These are phyloP conservation scores for Graphium colonna DNA, from an alignment of 2,888 invertebrate species.

Conservation along the genomic window DNA sequence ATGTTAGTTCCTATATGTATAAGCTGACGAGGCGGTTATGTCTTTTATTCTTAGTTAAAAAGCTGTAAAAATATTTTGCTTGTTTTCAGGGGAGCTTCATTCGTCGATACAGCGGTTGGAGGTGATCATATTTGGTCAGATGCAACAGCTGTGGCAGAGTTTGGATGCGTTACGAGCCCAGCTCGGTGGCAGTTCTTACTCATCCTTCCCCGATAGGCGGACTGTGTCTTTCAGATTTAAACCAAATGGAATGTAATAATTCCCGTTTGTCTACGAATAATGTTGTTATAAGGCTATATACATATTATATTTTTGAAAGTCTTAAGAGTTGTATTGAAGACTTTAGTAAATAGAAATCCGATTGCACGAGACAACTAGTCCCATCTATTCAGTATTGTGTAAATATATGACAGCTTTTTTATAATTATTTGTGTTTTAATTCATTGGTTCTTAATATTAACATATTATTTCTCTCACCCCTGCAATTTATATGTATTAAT, in stretches of 20 bases:
- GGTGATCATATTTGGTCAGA: constrained; percentile 69
- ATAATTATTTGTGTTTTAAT: too few species aligned
- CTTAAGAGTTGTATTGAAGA: not conserved
- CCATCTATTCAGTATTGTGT: too few species aligned
- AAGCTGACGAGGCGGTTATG: too few species aligned
- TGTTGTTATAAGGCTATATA: not conserved
- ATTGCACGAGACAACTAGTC: too few species aligned
- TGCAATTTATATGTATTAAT: too few species aligned
- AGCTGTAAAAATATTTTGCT: too few species aligned
- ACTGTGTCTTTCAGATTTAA: constrained; percentile 50
- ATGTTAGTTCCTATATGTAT: too few species aligned
- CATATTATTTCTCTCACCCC: too few species aligned
- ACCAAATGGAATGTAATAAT: constrained; percentile 29
- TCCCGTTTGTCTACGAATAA: not conserved
- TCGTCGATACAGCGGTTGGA: constrained; percentile 63
- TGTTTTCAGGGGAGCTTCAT: constrained; percentile 62
- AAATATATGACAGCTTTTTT: too few species aligned
- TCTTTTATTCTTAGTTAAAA: too few species aligned
- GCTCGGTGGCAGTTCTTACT: constrained; percentile 38
- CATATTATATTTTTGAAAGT: not conserved
- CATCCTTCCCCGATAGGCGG: constrained; percentile 50
- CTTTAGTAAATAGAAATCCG: not conserved
- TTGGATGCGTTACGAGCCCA: constrained; percentile 62
- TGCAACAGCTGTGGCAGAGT: constrained; percentile 74
- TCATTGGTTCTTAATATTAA: too few species aligned